Evolutionary conservation across 2,797 vertebrate genomes (phyloP).

Genomic region (Spinus olivaceus): DNA sequence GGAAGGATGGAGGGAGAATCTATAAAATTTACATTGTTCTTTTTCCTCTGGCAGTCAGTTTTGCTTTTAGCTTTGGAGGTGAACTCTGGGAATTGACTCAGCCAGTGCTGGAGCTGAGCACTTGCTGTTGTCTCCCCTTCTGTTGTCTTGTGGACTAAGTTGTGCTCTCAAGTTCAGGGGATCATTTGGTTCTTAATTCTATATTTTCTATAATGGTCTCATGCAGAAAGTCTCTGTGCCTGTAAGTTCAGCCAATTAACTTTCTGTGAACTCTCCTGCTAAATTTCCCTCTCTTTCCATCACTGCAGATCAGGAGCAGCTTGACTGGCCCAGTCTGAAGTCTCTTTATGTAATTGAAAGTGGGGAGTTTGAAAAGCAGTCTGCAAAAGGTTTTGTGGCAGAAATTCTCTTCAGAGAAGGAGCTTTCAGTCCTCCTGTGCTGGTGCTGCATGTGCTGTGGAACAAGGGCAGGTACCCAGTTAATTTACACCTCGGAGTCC

Average conservation of each 20-base stretch:
- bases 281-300: background rate
- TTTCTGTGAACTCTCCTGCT: conserved; percentile 19
- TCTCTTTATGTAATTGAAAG: background rate
- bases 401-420: background rate
- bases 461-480: background rate
- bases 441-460: background rate
- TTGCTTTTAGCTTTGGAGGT: background rate
- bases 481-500: background rate
- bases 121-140: background rate
- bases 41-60: background rate
- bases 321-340: background rate
- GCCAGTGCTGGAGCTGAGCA: background rate
- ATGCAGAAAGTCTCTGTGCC: background rate
- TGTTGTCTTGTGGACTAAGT: background rate
- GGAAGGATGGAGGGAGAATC: background rate
- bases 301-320: background rate
- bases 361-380: background rate
- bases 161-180: background rate
- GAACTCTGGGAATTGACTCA: background rate
- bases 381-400: background rate
- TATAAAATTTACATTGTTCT: background rate
- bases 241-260: conserved; percentile 29
- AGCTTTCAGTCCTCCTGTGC: background rate
- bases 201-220: background rate
- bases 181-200: background rate